Percentiles rank a stretch among this genome's conserved stretches.
Evolutionary conservation across 2,113 vertebrate species (phyloP).

Genomic region (Cettia cetti): DNA sequence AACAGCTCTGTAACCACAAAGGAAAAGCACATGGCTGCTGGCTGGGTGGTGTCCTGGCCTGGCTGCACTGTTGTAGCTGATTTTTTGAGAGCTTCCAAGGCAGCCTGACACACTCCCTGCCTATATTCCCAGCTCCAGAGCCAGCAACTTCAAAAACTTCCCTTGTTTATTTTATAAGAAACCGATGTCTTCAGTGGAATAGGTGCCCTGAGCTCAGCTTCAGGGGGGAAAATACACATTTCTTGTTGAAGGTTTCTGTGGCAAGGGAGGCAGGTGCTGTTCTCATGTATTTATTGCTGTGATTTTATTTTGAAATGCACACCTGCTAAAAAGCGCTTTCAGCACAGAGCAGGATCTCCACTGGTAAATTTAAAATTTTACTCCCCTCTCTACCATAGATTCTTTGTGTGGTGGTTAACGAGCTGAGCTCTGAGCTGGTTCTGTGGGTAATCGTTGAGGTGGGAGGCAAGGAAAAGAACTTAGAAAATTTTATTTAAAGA

Average conservation of each 20-base stretch:
- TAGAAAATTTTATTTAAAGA: neutral
- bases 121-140: constrained; percentile 11
- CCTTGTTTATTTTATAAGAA: neutral
- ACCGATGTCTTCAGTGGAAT: neutral
- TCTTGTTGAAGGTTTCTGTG: neutral
- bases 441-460: rapidly evolving
- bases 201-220: neutral
- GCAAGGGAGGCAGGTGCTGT: neutral
- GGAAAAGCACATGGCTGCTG: constrained; percentile 35
- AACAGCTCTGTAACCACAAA: constrained; percentile 3
- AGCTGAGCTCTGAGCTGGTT: neutral
- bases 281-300: neutral
- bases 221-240: neutral
- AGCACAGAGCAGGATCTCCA: neutral
- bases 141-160: neutral
- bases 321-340: neutral
- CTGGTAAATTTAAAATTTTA: neutral
- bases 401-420: neutral
- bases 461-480: neutral
- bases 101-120: constrained; percentile 43
- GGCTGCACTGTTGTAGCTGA: neutral
- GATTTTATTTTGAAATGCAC: neutral
- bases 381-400: neutral
- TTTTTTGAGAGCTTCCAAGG: neutral
- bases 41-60: constrained; percentile 43